Conservation (phyloP, 2,888 invertebrate species). For the Lamellibrachia columna region DNA sequence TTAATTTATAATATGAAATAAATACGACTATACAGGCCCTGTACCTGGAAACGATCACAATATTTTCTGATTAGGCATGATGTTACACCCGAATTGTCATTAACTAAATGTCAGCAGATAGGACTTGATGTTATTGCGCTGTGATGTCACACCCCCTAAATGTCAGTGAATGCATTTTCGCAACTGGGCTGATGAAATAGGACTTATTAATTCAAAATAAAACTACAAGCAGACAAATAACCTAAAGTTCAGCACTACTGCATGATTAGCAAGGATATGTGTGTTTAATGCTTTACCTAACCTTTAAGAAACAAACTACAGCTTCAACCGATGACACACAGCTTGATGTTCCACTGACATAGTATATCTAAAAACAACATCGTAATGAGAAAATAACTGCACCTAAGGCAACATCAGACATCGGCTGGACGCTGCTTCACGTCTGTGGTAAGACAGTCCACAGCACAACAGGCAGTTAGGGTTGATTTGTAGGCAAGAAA, state of each 20-base stretch:
- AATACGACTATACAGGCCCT: neutral
- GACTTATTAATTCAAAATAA: slow-evolving; percentile 16
- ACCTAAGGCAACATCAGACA: neutral
- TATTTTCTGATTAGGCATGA: neutral
- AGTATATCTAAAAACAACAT: neutral
- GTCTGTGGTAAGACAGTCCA: neutral
- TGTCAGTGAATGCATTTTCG: neutral
- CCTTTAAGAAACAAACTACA: neutral
- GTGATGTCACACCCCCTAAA: neutral
- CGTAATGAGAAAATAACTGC: neutral
- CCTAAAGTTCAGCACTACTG: neutral
- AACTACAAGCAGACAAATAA: neutral
- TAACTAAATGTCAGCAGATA: neutral
- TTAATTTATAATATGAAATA: neutral
- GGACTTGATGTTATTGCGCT: neutral
- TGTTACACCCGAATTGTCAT: neutral
- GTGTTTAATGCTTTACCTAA: neutral
- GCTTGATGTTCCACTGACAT: neutral
- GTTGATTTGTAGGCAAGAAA: neutral
- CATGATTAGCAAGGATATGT: neutral
- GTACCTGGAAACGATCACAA: neutral
- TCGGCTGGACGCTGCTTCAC: neutral
- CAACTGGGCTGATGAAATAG: neutral
- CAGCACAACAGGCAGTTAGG: neutral
- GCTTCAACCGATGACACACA: neutral